Conservation (phyloP, 2,113 vertebrate species). For the Onychostoma macrolepis region DNA sequence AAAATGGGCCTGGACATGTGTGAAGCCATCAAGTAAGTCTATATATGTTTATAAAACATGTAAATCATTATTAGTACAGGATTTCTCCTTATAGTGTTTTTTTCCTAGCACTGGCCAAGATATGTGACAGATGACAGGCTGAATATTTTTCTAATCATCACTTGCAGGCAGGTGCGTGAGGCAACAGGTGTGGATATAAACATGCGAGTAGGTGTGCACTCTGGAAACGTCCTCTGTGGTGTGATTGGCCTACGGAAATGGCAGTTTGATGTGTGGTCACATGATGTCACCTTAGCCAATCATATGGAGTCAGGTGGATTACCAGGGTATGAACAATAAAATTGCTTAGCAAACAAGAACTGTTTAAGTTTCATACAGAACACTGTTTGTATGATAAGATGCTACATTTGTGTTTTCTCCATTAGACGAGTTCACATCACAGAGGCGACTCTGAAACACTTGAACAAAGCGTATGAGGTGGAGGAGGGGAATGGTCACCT, state of each 20-base stretch:
- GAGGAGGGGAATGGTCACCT: slow-evolving; percentile 92
- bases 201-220: slow-evolving; percentile 97
- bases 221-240: slow-evolving; percentile 93
- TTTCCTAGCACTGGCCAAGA: background rate
- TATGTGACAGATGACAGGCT: background rate
- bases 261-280: slow-evolving; percentile 99
- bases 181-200: slow-evolving; percentile 96
- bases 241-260: slow-evolving; percentile 97
- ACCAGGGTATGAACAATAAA: slow-evolving; percentile 83
- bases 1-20: slow-evolving; percentile 99
- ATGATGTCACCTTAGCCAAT: slow-evolving; percentile 96
- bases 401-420: background rate
- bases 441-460: slow-evolving; percentile 91
- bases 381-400: background rate
- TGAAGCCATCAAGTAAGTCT: slow-evolving; percentile 96
- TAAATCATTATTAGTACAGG: background rate
- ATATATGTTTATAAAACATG: background rate
- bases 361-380: background rate
- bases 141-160: background rate
- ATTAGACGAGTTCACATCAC: slow-evolving; percentile 96
- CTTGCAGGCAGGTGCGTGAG: slow-evolving; percentile 88
- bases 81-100: background rate
- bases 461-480: slow-evolving; percentile 94
- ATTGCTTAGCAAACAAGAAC: background rate
- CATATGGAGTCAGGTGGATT: slow-evolving; percentile 97